Evolutionary conservation across 2,888 invertebrate species (phyloP), one percentile per base, ranked within the genome.

Genomic region (Nebria brevicollis): DNA sequence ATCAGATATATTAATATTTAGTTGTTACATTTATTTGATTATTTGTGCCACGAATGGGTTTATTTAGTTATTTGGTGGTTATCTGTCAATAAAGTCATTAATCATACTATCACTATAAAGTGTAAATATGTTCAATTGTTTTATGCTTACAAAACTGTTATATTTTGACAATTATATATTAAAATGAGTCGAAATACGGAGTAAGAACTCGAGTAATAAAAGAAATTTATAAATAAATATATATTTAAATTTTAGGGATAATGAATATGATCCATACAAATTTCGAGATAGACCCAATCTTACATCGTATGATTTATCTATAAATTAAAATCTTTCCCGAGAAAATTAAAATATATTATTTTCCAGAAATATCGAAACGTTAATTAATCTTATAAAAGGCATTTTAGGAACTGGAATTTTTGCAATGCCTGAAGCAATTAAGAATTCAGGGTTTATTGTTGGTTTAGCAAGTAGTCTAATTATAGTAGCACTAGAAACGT

Each of bases 341-440:
- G 34, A 68, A 2, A 15, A 68, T 68, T 68, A 68, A 26, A 15
- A 68, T 20, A 7, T 20, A 15, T 15, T 4, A 15, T 11, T 68
- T 74, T 74, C 41, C 43, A 74, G 74, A 43, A 41, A 74, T 15
- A 20, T 66, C 15, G 79, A 82, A 77, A 66, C 83, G 11, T 79
- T 82, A 75, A 10, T 82, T 26, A 77, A 83, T 43, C 66, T 82
- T 15, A 54, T 82, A 4, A 83, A 83, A 75, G 83, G 81, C 13
- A 77, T 82, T 43, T 43, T 83, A 42, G 83, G 83, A 1, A 82
- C 83, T n/a, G 83, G 83, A n/a, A 76, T 83, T 70, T 41, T 82
- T 20, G 82, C 83, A 11, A 78, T 83, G 83, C 83, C 82, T 15
- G 80, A 82, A 73, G 83, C 75, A 25, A 81, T 77, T 65, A 83